Evolutionary conservation across 1,140 invertebrate genomes (phyloP), one percentile per base, ranked within the genome.

Genomic region (Atopsyche davidsoni): DNA sequence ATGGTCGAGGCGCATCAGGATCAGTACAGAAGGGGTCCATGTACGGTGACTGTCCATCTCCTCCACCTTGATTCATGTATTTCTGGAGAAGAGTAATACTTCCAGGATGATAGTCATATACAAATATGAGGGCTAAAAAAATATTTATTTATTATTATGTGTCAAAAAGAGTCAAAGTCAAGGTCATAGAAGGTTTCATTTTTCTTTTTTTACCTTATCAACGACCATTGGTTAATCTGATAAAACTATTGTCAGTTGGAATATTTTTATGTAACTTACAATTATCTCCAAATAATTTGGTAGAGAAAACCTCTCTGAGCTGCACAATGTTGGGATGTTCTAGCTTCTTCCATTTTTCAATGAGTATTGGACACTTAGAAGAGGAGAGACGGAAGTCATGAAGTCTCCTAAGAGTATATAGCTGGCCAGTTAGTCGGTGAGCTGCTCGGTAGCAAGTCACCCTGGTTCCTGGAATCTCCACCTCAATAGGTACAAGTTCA

Each of bases 201-300:
- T n/a, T n/a, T n/a, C n/a, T n/a, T n/a, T n/a, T n/a, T n/a, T n/a
- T n/a, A n/a, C n/a, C n/a, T n/a, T n/a, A n/a, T n/a, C n/a, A n/a
- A n/a, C n/a, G n/a, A n/a, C n/a, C n/a, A n/a, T n/a, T n/a, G n/a
- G n/a, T n/a, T n/a, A n/a, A n/a, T n/a, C n/a, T n/a, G n/a, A n/a
- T n/a, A n/a, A n/a, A n/a, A n/a, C n/a, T n/a, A n/a, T n/a, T n/a
- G n/a, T n/a, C n/a, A n/a, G n/a, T n/a, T n/a, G n/a, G n/a, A n/a
- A n/a, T n/a, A n/a, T n/a, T n/a, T n/a, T 34, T 13, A 46, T 23
- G 48, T 47, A 62, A 82, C 86, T 79, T 72, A 93, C 90, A 96
- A 75, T 90, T 87, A 78, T 97, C 95, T 62, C 89, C 87, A 74
- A 97, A 97, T 25, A 86, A 86, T 74, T 95, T 95, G 24, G 94